A percentile compares a stretch with the other conserved stretches of the same genome.
phyloP scores from a whole-genome alignment of 1,140 invertebrate genomes.

The Scylla paramamosain region DNA sequence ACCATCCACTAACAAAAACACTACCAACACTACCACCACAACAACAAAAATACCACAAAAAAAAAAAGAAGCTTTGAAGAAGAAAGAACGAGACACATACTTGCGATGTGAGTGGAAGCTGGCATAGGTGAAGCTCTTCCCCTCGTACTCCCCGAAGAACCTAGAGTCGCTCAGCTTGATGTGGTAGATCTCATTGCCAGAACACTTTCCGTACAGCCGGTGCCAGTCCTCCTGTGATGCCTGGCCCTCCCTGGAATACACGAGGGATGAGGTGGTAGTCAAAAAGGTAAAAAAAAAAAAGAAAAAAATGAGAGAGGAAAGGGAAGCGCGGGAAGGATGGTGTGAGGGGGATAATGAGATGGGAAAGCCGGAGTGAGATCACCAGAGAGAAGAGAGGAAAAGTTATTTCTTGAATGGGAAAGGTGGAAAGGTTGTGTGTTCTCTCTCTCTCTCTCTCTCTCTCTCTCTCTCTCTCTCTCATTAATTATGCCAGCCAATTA shows the following conservation, averaged over 20 bases:
- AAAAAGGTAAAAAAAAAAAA: neutral
- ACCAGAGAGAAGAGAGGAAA: neutral
- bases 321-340: slow-evolving; percentile 1
- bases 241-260: slow-evolving; percentile 91
- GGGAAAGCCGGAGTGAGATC: neutral
- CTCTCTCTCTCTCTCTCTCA: neutral
- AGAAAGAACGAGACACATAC: slow-evolving; percentile 83
- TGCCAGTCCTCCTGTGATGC: slow-evolving; percentile 99
- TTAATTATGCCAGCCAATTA: slow-evolving; percentile 5
- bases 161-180: slow-evolving; percentile 96
- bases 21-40: neutral
- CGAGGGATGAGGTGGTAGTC: slow-evolving; percentile 77
- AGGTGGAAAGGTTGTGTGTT: neutral
- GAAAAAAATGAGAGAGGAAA: neutral
- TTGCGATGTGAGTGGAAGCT: slow-evolving; percentile 99
- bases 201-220: slow-evolving; percentile 96
- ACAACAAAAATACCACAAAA: neutral
- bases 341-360: neutral
- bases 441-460: too few relatives aligned
- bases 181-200: slow-evolving; percentile 99
- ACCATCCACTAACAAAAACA: too few relatives aligned
- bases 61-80: neutral
- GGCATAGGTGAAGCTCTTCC: slow-evolving; percentile 99
- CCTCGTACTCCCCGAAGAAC: slow-evolving; percentile 98
- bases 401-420: neutral